Conservation (phyloP, 2,888 invertebrate species). For the Nymphalis c-album region DNA sequence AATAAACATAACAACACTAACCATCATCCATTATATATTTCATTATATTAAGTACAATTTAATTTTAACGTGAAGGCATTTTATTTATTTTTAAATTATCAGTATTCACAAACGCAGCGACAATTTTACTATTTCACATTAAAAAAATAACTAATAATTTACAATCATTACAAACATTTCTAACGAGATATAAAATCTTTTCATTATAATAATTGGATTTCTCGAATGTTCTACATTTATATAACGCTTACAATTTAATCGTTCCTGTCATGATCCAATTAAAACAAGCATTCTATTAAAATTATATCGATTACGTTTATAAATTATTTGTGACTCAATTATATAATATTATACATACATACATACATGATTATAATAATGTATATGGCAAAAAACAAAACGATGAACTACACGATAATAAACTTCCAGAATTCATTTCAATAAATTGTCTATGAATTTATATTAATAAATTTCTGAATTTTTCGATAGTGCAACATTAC, state of each 20-base stretch:
- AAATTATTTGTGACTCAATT: constrained; percentile 56
- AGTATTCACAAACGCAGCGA: constrained; percentile 48
- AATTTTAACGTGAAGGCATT: constrained; percentile 44
- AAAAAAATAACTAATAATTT: constrained; percentile 41
- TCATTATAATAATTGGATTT: constrained; percentile 46
- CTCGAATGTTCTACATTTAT: constrained; percentile 28
- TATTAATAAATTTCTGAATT: constrained; percentile 7
- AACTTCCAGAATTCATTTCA: constrained; percentile 13
- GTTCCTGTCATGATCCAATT: constrained; percentile 60
- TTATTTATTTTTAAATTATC: constrained; percentile 21
- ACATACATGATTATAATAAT: constrained; percentile 45
- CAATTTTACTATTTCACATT: constrained; percentile 24
- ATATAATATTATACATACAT: constrained; percentile 44
- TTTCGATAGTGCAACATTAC: constrained; percentile 20
- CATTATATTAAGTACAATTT: constrained; percentile 34
- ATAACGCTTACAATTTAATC: constrained; percentile 48
- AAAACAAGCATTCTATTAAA: constrained; percentile 16
- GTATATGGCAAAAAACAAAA: constrained; percentile 49
- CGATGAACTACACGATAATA: constrained; percentile 10
- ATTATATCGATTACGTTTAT: constrained; percentile 23
- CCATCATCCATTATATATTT: constrained; percentile 22
- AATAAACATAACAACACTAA: constrained; percentile 21
- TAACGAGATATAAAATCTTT: constrained; percentile 65
- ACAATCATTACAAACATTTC: constrained; percentile 52
- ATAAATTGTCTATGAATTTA: constrained; percentile 12